Evolutionary conservation across 2,888 invertebrate genomes (phyloP).

Genomic region (Gnatocerus cornutus): DNA sequence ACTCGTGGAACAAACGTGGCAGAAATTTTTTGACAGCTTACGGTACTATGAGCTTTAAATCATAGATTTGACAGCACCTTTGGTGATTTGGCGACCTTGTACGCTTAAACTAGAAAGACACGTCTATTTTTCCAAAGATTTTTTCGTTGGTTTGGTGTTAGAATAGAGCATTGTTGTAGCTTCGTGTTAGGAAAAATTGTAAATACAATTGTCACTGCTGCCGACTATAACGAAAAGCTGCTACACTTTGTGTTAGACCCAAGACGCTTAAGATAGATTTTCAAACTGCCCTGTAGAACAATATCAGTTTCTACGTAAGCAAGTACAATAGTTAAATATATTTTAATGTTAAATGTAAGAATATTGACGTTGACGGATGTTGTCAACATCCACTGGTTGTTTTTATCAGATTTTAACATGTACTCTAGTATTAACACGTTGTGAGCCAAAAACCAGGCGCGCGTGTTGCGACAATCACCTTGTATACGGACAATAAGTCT

Average conservation of each 20-base stretch:
- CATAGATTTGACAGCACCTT: slow-evolving; percentile 15
- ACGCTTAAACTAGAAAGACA: slow-evolving; percentile 39
- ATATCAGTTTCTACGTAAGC: slow-evolving; percentile 50
- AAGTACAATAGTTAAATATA: slow-evolving; percentile 40
- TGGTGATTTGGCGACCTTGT: not conserved
- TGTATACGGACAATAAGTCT: slow-evolving; percentile 22
- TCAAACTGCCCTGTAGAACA: slow-evolving; percentile 60
- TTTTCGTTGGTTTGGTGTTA: slow-evolving; percentile 56
- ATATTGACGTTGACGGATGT: slow-evolving; percentile 31
- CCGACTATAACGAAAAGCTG: slow-evolving; percentile 54
- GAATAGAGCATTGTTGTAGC: slow-evolving; percentile 16
- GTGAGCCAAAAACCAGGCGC: slow-evolving; percentile 11
- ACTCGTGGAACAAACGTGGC: slow-evolving; percentile 50
- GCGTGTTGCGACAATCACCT: slow-evolving; percentile 5
- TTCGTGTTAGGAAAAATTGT: slow-evolving; percentile 21
- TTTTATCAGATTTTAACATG: slow-evolving; percentile 28
- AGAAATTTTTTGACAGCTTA: slow-evolving; percentile 56
- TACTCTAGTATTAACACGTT: slow-evolving; percentile 2
- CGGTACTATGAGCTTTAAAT: slow-evolving; percentile 60
- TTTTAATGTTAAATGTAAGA: slow-evolving; percentile 43
- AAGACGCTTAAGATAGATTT: slow-evolving; percentile 38
- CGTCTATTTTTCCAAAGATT: slow-evolving; percentile 51
- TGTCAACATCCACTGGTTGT: slow-evolving; percentile 3
- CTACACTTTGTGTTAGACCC: slow-evolving; percentile 36
- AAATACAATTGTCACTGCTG: slow-evolving; percentile 54